Base-by-base conservation (phyloP, 2,888 invertebrate genomes). In the Lumbricus terrestris region DNA sequence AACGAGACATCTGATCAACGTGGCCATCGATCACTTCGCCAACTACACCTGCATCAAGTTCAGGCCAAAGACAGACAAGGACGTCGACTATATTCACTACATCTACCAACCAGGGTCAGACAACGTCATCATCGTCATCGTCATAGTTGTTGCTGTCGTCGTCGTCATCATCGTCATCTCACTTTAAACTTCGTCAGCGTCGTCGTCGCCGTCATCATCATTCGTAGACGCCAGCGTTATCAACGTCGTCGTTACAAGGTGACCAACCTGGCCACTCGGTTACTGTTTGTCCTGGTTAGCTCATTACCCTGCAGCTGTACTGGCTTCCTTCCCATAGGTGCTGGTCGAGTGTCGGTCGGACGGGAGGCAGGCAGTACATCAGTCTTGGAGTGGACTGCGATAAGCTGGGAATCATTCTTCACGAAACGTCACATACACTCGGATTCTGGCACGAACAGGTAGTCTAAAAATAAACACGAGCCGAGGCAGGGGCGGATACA, bases 401-500 rank as follows among this genome's bases (percentile, higher is more conserved):
- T 88, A 91, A 92, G 38, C 90, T 93, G 13, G 94, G 94, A 29
- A 94, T 93, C 15, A 93, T 93, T 5, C 91, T 94, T 13, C 94
- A 94, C 91, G 94, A 94, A 91, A 93, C 93, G 15, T 90, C 92
- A 18, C 94, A 94, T 90, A 92, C 94, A 0, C 91, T 94, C 13
- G 94, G 94, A 15, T 93, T 94, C 91, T 94, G 94, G 94, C 94
- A 94, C 91, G 94, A 94, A 92, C 94, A 94, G 90, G 91, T 91
- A 89, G 33, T n/a, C 54, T 34, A n/a, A n/a, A n/a, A n/a, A n/a
- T n/a, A n/a, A n/a, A n/a, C n/a, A n/a, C n/a, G n/a, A n/a, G n/a
- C n/a, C n/a, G n/a, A n/a, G n/a, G n/a, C n/a, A n/a, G n/a, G n/a
- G n/a, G n/a, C n/a, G n/a, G n/a, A n/a, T n/a, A n/a, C n/a, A n/a